phyloP scores from a whole-genome alignment of 2,888 invertebrate species.

The Parnassius apollo region DNA sequence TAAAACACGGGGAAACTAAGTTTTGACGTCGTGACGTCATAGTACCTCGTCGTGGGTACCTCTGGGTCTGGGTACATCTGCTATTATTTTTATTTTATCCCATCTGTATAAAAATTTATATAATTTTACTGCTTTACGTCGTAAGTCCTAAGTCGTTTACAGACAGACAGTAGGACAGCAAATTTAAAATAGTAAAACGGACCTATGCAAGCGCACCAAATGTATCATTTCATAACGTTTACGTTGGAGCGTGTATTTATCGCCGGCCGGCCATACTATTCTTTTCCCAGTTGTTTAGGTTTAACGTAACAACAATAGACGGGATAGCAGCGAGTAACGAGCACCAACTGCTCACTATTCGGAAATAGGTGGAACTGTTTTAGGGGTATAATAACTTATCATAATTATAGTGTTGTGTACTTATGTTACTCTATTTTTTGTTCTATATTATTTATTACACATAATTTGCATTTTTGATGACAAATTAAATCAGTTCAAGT shows the following conservation, averaged over 20 bases:
- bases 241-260: constrained; percentile 57
- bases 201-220: constrained; percentile 45
- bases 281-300: constrained; percentile 61
- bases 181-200: constrained; percentile 38
- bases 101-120: no score
- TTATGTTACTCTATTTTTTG: no score
- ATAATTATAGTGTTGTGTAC: constrained; percentile 2
- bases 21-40: no score
- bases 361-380: constrained; percentile 18
- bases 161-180: background rate
- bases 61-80: no score
- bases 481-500: no score
- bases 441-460: no score
- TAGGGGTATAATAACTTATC: constrained; percentile 22
- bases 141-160: no score
- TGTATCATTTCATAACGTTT: constrained; percentile 70
- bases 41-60: no score
- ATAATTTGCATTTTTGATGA: no score
- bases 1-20: no score
- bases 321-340: constrained; percentile 53
- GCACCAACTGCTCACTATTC: constrained; percentile 54
- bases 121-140: no score
- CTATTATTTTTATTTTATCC: no score
- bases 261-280: constrained; percentile 61
- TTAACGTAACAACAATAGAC: constrained; percentile 59